Evolutionary conservation across 1,140 invertebrate genomes (phyloP), one percentile per base, ranked within the genome.

Genomic region (Neotoxoptera formosana): DNA sequence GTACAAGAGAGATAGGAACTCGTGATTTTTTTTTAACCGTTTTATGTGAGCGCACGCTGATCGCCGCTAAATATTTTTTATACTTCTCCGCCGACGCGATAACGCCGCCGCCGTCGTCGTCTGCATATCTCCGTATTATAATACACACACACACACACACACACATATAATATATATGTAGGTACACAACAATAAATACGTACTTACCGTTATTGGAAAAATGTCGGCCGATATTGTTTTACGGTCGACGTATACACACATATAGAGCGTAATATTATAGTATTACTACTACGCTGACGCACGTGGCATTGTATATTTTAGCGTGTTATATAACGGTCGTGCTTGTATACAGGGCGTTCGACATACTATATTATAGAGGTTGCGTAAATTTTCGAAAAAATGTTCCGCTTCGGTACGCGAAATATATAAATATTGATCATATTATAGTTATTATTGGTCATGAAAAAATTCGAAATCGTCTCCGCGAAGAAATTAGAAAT

Each of bases 171-270:
- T n/a, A n/a, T n/a, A n/a, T 41, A 41, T 41, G 4, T 41, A 4
- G 41, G n/a, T 76, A 20, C 60, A 76, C 17, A 76, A 76, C 17
- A 76, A 76, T 67, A 17, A 67, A n/a, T n/a, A n/a, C n/a, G 60
- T n/a, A 67, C 60, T 3, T 67, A 67, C 60, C 60, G 60, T 76
- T 76, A 76, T 76, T n/a, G 3, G n/a, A n/a, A 76, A 76, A 76
- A 76, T 34, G 60, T 76, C 60, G 60, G n/a, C 60, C 60, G 60
- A n/a, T n/a, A 76, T 76, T 76, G 60, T 76, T 76, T n/a, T 76
- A 76, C 60, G 60, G 11, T 11, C 30, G 60, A n/a, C 60, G 60
- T n/a, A 30, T 30, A n/a, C 41, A 30, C 60, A n/a, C 41, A 41
- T 41, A 4, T 41, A 41, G 41, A 41, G 41, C n/a, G n/a, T n/a